Percentiles rank a stretch among this genome's conserved stretches.
Evolutionary conservation across 2,888 invertebrate species (phyloP).

Genomic region (Apamea anceps): DNA sequence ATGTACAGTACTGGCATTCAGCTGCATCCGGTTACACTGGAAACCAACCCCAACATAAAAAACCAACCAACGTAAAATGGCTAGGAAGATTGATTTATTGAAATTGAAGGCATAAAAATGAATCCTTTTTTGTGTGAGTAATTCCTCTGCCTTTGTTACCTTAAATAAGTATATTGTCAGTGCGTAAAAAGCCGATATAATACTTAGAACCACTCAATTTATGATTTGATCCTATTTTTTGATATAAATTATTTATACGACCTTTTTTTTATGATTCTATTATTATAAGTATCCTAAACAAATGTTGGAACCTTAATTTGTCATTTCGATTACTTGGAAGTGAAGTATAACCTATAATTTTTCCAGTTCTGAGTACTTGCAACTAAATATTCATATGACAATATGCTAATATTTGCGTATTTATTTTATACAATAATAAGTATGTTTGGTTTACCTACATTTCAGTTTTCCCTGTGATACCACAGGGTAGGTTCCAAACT

Average conservation of each 20-base stretch:
- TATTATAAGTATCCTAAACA: not conserved
- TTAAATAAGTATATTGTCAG: not conserved
- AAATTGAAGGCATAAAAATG: not conserved
- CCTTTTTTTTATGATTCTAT: not conserved
- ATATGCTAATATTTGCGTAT: constrained; percentile 34
- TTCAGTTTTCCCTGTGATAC: not conserved
- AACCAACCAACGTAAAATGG: too few species aligned
- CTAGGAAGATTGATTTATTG: not conserved
- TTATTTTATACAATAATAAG: constrained; percentile 16
- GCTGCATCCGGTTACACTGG: too few species aligned
- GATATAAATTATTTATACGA: constrained; percentile 1
- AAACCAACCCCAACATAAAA: not conserved
- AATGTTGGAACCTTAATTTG: not conserved
- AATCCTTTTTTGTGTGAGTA: not conserved
- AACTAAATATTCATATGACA: constrained; percentile 41
- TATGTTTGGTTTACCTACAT: constrained; percentile 30
- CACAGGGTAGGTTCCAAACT: not conserved
- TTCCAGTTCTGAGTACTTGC: not conserved
- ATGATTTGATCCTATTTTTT: not conserved
- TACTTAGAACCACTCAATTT: not conserved
- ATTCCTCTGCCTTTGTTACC: not conserved
- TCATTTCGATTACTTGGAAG: constrained; percentile 26
- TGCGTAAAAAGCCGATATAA: not conserved
- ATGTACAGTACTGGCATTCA: too few species aligned
- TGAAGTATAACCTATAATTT: constrained; percentile 8